Conservation (phyloP, 2,113 vertebrate genomes). For the Perognathus longimembris region DNA sequence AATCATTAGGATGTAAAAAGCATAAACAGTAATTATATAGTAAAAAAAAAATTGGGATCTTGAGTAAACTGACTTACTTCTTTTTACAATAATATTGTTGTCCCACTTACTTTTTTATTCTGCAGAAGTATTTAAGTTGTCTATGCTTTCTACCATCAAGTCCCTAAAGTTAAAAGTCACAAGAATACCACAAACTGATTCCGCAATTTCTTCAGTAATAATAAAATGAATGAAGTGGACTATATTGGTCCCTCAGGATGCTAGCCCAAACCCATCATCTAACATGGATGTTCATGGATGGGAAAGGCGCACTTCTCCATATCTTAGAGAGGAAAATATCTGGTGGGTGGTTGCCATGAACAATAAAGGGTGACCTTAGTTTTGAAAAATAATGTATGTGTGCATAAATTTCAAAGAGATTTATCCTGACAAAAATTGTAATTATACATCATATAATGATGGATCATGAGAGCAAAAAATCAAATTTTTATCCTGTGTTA, state of each 20-base stretch:
- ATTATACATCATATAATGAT: too few species aligned
- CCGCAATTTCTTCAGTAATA: conserved; percentile 28
- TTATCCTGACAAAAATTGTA: too few species aligned
- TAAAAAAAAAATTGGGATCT: too few species aligned
- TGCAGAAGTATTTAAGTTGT: too few species aligned
- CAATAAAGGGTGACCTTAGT: not conserved
- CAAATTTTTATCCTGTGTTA: not conserved
- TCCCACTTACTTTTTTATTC: too few species aligned
- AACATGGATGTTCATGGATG: not conserved
- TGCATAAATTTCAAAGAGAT: too few species aligned
- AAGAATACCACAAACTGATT: not conserved
- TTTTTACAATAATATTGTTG: too few species aligned
- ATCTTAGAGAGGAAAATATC: not conserved
- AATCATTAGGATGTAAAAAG: too few species aligned
- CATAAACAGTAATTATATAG: too few species aligned
- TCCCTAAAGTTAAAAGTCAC: conserved; percentile 23
- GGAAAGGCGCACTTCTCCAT: not conserved
- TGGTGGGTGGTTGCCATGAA: not conserved
- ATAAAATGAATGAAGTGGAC: not conserved
- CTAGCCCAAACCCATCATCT: not conserved
- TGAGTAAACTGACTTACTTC: too few species aligned
- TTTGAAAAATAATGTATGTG: not conserved
- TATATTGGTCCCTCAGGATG: not conserved
- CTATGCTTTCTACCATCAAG: too few species aligned
- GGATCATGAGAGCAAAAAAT: too few species aligned